These are phyloP conservation scores for Rhinolophus sinicus DNA, from an alignment of 2,113 vertebrate species.

Conservation along the genomic window DNA sequence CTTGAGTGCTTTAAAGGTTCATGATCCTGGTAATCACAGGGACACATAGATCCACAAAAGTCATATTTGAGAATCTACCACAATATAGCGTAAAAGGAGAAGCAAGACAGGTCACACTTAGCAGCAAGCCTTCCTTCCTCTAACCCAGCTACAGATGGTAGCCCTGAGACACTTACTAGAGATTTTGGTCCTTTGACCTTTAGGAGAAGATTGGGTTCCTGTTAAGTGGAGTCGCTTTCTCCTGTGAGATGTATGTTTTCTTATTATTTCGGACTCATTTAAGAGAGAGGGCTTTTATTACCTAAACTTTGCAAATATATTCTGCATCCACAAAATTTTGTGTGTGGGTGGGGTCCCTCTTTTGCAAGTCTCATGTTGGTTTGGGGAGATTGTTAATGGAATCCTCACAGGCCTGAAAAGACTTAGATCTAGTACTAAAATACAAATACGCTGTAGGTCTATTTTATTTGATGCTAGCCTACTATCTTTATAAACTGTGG, in stretches of 20 bases:
- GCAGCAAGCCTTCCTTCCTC: background rate
- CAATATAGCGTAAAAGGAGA: background rate
- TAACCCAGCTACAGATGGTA: background rate
- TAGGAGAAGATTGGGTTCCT: constrained; percentile 43
- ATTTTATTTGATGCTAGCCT: constrained; percentile 16
- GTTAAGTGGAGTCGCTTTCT: background rate
- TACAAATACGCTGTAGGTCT: background rate
- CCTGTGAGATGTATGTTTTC: background rate
- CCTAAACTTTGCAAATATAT: constrained; percentile 30
- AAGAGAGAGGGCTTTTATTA: background rate
- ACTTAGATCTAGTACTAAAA: background rate
- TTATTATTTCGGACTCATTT: constrained; percentile 33
- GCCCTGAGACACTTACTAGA: background rate
- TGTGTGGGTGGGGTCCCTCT: background rate
- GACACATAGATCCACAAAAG: background rate
- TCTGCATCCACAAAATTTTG: constrained; percentile 21
- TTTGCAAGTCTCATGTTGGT: background rate
- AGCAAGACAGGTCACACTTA: background rate
- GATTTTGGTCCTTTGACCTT: constrained; percentile 54
- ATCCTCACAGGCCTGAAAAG: background rate
- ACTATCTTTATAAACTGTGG: background rate
- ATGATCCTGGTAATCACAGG: constrained; percentile 9
- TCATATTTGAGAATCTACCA: background rate
- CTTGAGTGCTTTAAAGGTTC: background rate
- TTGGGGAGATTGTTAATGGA: background rate